Evolutionary conservation across 2,113 vertebrate species (phyloP).

Genomic region (Circaetus cinerascens): DNA sequence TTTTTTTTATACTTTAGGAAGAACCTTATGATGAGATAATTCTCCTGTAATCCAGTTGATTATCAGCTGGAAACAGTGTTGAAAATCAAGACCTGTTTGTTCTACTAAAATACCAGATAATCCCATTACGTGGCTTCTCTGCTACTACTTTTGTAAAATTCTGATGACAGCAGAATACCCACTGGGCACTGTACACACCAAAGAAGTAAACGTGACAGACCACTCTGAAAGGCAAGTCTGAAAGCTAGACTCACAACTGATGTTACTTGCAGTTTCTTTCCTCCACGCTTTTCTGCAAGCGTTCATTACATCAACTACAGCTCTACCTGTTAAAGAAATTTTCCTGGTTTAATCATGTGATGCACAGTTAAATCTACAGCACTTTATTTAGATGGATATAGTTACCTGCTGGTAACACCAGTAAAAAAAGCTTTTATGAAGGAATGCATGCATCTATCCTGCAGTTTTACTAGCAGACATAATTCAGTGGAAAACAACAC

Average conservation of each 20-base stretch:
- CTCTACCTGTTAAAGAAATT: not conserved
- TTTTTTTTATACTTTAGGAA: not conserved
- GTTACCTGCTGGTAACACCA: not conserved
- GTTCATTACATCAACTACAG: not conserved
- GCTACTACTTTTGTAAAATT: not conserved
- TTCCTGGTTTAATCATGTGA: not conserved
- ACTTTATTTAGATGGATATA: not conserved
- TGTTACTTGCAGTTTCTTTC: not conserved
- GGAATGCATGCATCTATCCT: not conserved
- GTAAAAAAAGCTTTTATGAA: not conserved
- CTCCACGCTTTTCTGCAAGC: not conserved
- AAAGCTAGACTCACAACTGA: not conserved
- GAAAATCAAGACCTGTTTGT: not conserved
- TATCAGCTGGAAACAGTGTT: not conserved
- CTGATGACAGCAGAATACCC: not conserved
- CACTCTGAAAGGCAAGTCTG: not conserved
- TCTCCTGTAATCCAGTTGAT: not conserved
- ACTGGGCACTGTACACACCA: not conserved
- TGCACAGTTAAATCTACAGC: not conserved
- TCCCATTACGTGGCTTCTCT: not conserved
- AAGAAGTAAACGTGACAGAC: not conserved
- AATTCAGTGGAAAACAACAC: not conserved
- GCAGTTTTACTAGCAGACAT: not conserved
- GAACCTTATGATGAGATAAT: not conserved
- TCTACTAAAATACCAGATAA: not conserved